Evolutionary conservation across 2,113 vertebrate genomes (phyloP).

Genomic region (Setophaga petechia): DNA sequence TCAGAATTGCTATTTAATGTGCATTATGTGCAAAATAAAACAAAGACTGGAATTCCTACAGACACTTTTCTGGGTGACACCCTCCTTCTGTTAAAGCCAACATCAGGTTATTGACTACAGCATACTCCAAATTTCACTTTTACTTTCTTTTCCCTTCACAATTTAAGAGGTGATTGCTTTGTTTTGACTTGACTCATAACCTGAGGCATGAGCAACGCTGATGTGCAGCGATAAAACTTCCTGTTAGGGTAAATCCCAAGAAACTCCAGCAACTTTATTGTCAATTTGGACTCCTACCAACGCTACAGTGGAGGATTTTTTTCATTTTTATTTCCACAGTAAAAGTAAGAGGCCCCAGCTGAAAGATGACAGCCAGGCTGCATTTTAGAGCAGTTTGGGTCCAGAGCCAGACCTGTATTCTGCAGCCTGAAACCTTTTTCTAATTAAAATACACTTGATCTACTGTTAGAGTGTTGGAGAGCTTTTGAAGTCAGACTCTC

Average conservation of each 20-base stretch:
- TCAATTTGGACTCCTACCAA: conserved; percentile 42
- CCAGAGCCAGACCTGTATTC: not conserved
- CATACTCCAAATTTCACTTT: conserved; percentile 5
- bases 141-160: conserved; percentile 12
- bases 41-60: not conserved
- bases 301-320: conserved; percentile 9
- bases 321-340: conserved; percentile 46
- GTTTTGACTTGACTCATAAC: conserved; percentile 48
- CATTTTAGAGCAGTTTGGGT: not conserved
- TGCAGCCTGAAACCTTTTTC: conserved; percentile 41
- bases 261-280: conserved; percentile 20
- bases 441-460: conserved; percentile 56
- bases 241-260: conserved; percentile 44
- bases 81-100: not conserved
- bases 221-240: conserved; percentile 46
- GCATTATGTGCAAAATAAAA: not conserved
- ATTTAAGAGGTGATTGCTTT: conserved; percentile 14
- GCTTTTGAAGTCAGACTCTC: conserved; percentile 41
- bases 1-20: not conserved
- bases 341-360: conserved; percentile 50
- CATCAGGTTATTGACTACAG: not conserved
- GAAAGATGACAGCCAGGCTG: conserved; percentile 35
- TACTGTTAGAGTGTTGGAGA: not conserved
- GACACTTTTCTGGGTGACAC: not conserved
- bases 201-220: conserved; percentile 10